Conservation (phyloP, 2,888 invertebrate species). For the Eumacrocentrus americanus region DNA sequence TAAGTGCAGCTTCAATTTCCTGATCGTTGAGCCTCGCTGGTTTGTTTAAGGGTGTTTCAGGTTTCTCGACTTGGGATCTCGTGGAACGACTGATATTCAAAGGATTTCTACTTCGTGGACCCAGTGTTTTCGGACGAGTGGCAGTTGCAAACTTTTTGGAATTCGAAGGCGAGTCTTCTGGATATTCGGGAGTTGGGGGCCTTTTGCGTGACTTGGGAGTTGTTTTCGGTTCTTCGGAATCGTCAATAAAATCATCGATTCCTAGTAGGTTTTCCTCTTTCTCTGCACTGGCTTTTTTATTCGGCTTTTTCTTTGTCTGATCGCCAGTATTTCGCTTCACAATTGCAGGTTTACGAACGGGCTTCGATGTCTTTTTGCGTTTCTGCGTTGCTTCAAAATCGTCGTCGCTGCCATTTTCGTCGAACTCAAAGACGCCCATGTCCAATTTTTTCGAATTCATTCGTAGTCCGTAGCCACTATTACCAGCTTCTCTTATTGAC, state of each 20-base stretch:
- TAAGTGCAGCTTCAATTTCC: conserved; percentile 28
- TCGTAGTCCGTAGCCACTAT: too few species aligned
- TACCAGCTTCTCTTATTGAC: too few species aligned
- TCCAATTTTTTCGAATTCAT: neutral
- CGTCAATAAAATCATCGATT: neutral
- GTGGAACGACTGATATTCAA: too few species aligned
- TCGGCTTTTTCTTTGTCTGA: neutral
- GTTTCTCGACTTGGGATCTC: neutral
- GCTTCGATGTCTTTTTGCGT: neutral
- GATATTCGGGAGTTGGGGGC: conserved; percentile 9
- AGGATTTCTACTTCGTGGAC: neutral
- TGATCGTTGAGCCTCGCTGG: conserved; percentile 1
- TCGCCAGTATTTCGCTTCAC: neutral
- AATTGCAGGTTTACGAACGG: neutral
- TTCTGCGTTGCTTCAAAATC: conserved; percentile 25
- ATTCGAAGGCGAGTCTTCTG: neutral
- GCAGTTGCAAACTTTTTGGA: neutral
- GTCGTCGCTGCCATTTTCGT: conserved; percentile 33
- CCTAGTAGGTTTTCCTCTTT: neutral
- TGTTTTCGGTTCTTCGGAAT: neutral
- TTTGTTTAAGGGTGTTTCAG: too few species aligned
- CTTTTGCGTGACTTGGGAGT: neutral
- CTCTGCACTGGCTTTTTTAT: neutral
- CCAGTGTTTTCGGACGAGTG: neutral
- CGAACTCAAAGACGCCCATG: conserved; percentile 18